Evolutionary conservation across 2,797 vertebrate species (phyloP), one percentile per base, ranked within the genome.

Genomic region (Sciaenops ocellatus): DNA sequence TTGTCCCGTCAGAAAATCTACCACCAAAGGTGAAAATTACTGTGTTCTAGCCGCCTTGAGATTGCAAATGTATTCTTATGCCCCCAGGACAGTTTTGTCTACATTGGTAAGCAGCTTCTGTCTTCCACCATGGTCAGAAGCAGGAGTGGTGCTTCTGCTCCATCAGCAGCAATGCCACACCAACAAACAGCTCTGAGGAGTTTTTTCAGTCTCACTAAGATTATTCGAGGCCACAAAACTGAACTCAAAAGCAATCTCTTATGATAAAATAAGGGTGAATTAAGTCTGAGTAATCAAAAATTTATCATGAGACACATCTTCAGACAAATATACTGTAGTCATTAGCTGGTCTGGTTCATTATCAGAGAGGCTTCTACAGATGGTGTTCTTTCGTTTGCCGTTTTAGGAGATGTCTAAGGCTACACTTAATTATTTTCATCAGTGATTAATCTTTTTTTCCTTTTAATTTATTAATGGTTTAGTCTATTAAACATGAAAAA

Each of bases 1-100:
- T 82, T 41, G 74, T 74, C 63, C 82, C 80, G 46, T 79, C 84
- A 68, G 50, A 80, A 38, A 83, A 72, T 64, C 65, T 61, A 51
- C 87, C 78, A 79, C 84, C 76, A 77, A 76, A 85, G 81, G 85
- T 80, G 85, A 82, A 82, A 86, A 87, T 85, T 38, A 72, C 76
- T 60, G 71, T 77, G 57, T 74, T 83, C 47, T 16, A 69, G 56
- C 50, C 11, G 24, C 48, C 76, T 86, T 3, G 1, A 26, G 75
- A 56, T 84, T 66, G 75, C 75, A 89, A 85, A 88, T 82, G 48
- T 83, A 77, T 82, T 82, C 61, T 71, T 6, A 15, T 59, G 68
- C 74, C 78, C 63, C 26, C 68, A 57, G 80, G 86, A 70, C 59
- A 68, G 54, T 55, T 85, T 71, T 34, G 67, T 82, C 74, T 84